Evolutionary conservation across 2,888 invertebrate species (phyloP), one percentile per base, ranked within the genome.

Genomic region (Chrysina gloriosa): DNA sequence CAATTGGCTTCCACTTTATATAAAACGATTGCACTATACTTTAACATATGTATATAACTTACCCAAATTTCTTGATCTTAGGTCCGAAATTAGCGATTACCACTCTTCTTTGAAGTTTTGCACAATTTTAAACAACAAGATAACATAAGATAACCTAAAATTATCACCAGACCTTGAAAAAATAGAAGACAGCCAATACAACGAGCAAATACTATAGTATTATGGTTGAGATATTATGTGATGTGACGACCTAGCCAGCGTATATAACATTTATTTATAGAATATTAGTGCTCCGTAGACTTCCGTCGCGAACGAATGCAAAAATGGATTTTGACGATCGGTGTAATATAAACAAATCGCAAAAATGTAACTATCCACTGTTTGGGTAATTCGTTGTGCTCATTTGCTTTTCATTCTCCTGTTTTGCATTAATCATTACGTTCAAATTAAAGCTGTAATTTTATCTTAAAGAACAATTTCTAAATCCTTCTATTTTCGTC

Each of bases 221-320:
- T 61, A 45, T 29, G 45, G 11, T 56, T 25, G 29, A 31, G 47
- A 66, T 47, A 56, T 56, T 58, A 58, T 47, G 31, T 29, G 58
- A 21, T 47, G 47, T 29, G 47, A 14, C 66, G 56, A 56, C 56
- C 65, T 31, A 65, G 65, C 19, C 64, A 45, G 16, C 6, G 45
- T 23, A 42, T 47, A 54, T 65, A 54, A 58, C 45, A 47, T 11
- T 66, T 66, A 66, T 66, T 66, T 58, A 66, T 66, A 66, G 66
- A 56, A 45, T 54, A 54, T 54, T 56, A 66, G 66, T 66, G 29
- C 47, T 58, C 58, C 31, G 31, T 39, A 31, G 66, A 16, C 47
- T 66, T 66, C 31, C 58, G 58, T 21, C 34, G 45, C 25, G 58
- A 25, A 58, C 58, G 66, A 66, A 58, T 56, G 31, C 58, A 56